phyloP scores from a whole-genome alignment of 2,797 vertebrate genomes.

The Telmatherina bonti region DNA sequence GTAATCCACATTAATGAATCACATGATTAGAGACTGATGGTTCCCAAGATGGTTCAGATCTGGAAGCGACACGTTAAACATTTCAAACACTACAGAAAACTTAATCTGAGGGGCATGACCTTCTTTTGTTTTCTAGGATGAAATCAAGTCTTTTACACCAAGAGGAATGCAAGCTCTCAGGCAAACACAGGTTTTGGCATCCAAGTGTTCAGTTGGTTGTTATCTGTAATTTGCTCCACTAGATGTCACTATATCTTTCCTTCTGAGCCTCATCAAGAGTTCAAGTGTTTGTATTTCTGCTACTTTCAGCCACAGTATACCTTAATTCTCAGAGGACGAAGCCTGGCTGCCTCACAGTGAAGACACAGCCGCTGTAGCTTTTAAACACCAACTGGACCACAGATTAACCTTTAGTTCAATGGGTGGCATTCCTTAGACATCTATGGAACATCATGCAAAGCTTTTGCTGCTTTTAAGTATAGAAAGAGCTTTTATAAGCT shows the following conservation, averaged over 20 bases:
- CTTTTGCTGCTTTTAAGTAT: slow-evolving; percentile 31
- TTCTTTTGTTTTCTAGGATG: too few relatives aligned
- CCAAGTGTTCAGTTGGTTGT: too few relatives aligned
- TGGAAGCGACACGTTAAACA: background rate
- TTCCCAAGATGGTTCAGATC: background rate
- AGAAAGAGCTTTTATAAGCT: slow-evolving; percentile 41
- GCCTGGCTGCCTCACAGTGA: background rate
- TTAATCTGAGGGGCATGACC: background rate
- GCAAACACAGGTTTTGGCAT: too few relatives aligned
- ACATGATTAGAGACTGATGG: background rate
- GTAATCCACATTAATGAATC: slow-evolving; percentile 6
- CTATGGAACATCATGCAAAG: slow-evolving; percentile 41
- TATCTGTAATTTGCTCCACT: background rate
- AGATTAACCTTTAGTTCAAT: slow-evolving; percentile 44
- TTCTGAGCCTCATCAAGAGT: too few relatives aligned
- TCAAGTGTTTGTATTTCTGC: too few relatives aligned
- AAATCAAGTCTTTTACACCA: too few relatives aligned
- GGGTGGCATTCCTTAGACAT: slow-evolving; percentile 60
- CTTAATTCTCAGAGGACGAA: background rate
- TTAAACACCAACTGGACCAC: slow-evolving; percentile 36
- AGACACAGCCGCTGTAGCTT: background rate
- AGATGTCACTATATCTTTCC: background rate
- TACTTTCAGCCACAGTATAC: too few relatives aligned
- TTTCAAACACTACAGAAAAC: background rate
- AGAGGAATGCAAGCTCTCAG: too few relatives aligned